Evolutionary conservation across 2,888 invertebrate genomes (phyloP).

Genomic region (Blomia tropicalis): DNA sequence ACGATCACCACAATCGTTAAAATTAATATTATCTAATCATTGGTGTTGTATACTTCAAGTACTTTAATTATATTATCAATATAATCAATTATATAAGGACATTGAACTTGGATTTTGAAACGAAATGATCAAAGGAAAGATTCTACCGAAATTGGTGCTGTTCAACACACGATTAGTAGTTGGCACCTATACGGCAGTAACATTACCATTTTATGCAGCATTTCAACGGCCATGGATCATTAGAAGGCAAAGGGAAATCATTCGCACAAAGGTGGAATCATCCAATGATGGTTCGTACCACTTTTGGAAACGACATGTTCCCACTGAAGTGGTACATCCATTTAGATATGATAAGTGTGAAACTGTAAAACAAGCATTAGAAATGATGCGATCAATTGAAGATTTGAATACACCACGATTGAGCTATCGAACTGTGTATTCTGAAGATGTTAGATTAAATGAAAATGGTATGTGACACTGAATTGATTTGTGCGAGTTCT

Average conservation of each 20-base stretch:
- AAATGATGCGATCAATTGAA: not conserved
- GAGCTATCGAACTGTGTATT: constrained; percentile 6
- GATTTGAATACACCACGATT: not conserved
- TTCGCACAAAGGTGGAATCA: not conserved
- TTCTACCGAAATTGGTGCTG: constrained; percentile 22
- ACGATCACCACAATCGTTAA: too few relatives aligned
- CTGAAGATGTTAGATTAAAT: not conserved
- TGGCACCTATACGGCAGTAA: constrained; percentile 21
- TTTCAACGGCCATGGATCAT: constrained; percentile 19
- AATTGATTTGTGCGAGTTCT: not conserved
- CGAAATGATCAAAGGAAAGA: constrained; percentile 15
- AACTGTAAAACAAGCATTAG: not conserved
- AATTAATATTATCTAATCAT: too few relatives aligned
- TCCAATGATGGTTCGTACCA: constrained; percentile 8
- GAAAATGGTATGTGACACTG: not conserved
- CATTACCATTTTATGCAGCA: constrained; percentile 20
- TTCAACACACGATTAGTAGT: constrained; percentile 21
- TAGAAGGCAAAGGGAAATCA: not conserved
- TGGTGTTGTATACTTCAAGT: too few relatives aligned
- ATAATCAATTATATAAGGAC: too few relatives aligned
- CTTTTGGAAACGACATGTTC: constrained; percentile 16
- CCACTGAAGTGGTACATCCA: not conserved
- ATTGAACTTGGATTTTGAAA: too few relatives aligned
- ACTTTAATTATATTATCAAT: too few relatives aligned
- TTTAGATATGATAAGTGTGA: not conserved